Conservation (phyloP, 2,888 invertebrate species). For the Synergus japonicus region DNA sequence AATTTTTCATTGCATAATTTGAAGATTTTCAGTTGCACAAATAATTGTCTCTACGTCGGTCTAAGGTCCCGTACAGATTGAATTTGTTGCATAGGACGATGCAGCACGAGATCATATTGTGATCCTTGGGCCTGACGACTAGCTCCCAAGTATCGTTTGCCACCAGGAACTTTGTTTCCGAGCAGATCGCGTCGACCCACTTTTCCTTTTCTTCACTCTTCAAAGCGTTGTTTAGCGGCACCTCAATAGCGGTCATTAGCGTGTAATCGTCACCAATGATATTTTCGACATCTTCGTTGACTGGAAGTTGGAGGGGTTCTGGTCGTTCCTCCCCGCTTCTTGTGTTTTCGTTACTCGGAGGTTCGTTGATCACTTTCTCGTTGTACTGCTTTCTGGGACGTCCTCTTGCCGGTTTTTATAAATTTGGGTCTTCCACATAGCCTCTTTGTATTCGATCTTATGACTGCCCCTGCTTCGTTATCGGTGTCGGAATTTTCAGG, state of each 20-base stretch:
- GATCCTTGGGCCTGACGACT: neutral
- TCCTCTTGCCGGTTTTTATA: too few relatives aligned
- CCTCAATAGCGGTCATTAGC: neutral
- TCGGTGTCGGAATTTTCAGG: neutral
- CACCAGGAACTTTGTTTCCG: constrained; percentile 20
- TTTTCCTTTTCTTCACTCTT: constrained; percentile 7
- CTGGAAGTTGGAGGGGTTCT: neutral
- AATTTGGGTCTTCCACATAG: too few relatives aligned
- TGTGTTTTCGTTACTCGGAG: neutral
- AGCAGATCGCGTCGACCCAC: constrained; percentile 24
- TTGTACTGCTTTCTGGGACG: too few relatives aligned
- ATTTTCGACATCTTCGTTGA: constrained; percentile 16
- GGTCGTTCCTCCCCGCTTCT: neutral
- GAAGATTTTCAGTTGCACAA: too few relatives aligned
- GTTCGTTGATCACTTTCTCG: neutral
- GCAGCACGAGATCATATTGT: constrained; percentile 25
- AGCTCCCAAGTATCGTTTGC: constrained; percentile 37
- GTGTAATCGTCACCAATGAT: neutral
- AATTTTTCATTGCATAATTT: too few relatives aligned
- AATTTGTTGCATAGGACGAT: constrained; percentile 28
- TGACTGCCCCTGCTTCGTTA: neutral
- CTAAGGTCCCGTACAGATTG: constrained; percentile 1
- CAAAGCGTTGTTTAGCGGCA: constrained; percentile 17
- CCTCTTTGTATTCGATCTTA: neutral
- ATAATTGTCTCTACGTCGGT: too few relatives aligned